A percentile compares a stretch with the other conserved stretches of the same genome.
Evolutionary conservation across 2,888 invertebrate genomes (phyloP).

Genomic region (Lasioglossum vierecki): DNA sequence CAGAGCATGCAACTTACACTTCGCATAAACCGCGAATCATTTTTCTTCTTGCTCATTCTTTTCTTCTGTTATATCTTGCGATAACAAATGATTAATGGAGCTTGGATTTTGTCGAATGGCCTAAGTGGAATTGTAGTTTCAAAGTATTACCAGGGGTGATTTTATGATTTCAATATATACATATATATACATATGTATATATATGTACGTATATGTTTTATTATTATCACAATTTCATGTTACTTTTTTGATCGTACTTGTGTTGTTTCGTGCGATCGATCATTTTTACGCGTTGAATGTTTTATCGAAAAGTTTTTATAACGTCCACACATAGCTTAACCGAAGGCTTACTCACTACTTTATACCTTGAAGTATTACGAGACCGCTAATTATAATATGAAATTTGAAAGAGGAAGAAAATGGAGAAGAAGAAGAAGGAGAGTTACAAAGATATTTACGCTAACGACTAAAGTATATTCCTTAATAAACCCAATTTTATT

Average conservation of each 20-base stretch:
- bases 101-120: constrained; percentile 29
- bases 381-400: constrained; percentile 25
- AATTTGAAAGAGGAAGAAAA: background rate
- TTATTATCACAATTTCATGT: constrained; percentile 16
- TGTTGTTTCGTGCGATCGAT: constrained; percentile 22
- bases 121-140: constrained; percentile 38
- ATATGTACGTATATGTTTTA: background rate
- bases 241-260: background rate
- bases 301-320: constrained; percentile 30
- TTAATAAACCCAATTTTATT: constrained; percentile 50
- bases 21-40: constrained; percentile 24
- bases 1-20: constrained; percentile 60
- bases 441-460: constrained; percentile 52
- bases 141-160: constrained; percentile 16
- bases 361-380: constrained; percentile 52
- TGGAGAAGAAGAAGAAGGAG: background rate
- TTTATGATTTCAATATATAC: constrained; percentile 38
- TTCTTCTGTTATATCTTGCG: constrained; percentile 8
- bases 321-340: constrained; percentile 27
- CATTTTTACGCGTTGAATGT: constrained; percentile 2
- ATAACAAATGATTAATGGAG: background rate
- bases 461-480: constrained; percentile 51
- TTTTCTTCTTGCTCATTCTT: constrained; percentile 9
- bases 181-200: background rate
- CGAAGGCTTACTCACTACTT: constrained; percentile 44